A percentile compares a stretch with the other conserved stretches of the same genome.
phyloP scores from a whole-genome alignment of 2,797 vertebrate genomes.

The Harpagifer antarcticus region DNA sequence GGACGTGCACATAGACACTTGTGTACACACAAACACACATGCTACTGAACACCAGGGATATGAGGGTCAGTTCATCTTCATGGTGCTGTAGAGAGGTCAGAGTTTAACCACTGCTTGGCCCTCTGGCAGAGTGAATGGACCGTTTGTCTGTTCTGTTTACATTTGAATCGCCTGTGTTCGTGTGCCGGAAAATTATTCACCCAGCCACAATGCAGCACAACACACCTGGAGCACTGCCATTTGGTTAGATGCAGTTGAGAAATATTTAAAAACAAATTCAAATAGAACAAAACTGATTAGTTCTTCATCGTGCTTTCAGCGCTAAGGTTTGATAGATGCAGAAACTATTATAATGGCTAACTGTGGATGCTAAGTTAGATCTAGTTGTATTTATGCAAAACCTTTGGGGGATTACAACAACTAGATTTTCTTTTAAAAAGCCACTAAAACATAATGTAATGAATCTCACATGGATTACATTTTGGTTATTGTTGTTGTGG shows the following conservation, averaged over 20 bases:
- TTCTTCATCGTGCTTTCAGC: neutral
- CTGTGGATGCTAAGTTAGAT: neutral
- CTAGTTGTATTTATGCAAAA: neutral
- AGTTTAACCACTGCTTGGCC: constrained; percentile 11
- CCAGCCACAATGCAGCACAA: constrained; percentile 26
- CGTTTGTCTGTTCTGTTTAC: constrained; percentile 48
- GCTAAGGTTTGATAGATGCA: neutral
- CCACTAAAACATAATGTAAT: neutral
- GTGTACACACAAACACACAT: neutral
- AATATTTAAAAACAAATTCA: neutral
- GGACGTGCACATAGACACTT: neutral
- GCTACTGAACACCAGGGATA: neutral
- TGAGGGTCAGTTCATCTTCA: constrained; percentile 29
- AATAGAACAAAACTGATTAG: neutral
- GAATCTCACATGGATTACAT: neutral
- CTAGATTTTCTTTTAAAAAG: neutral
- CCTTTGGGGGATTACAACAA: too few species aligned
- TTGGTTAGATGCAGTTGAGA: neutral
- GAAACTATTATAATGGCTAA: neutral
- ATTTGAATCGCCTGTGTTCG: constrained; percentile 10
- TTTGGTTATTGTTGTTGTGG: neutral
- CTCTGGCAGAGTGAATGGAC: constrained; percentile 43
- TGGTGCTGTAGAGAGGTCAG: constrained; percentile 26
- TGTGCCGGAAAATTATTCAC: constrained; percentile 27
- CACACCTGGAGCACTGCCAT: neutral